phyloP scores from a whole-genome alignment of 53 echinoderm and acorn worm species.

The Patiria pectinifera region DNA sequence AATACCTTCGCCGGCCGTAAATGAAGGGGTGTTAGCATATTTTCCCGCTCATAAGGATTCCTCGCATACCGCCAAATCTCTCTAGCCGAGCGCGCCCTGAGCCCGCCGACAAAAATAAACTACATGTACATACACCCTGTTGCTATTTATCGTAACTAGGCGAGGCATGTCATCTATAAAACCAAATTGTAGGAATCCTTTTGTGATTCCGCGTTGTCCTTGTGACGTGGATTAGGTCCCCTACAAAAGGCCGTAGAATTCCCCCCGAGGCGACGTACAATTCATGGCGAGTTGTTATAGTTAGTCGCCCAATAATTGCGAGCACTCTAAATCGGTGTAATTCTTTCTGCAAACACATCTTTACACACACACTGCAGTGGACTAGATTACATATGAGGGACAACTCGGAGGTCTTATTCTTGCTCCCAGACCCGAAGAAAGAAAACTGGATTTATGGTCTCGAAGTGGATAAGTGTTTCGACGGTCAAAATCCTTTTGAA shows the following conservation, averaged over 20 bases:
- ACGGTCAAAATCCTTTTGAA: too few relatives aligned
- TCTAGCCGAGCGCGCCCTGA: too few relatives aligned
- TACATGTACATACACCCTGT: neutral
- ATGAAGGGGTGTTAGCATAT: too few relatives aligned
- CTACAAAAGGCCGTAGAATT: neutral
- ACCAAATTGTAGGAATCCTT: neutral
- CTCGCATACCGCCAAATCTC: too few relatives aligned
- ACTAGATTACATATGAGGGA: too few relatives aligned
- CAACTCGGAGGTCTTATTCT: too few relatives aligned
- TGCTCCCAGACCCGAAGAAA: too few relatives aligned
- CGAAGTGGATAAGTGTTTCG: too few relatives aligned
- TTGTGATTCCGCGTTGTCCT: neutral
- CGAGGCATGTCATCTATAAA: neutral
- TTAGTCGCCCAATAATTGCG: neutral
- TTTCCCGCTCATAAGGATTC: too few relatives aligned
- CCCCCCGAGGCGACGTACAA: neutral
- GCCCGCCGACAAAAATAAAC: too few relatives aligned
- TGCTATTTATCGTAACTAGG: conserved; percentile 38
- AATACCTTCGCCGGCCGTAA: too few relatives aligned
- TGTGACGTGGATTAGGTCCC: neutral
- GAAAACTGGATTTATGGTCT: too few relatives aligned
- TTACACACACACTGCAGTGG: neutral
- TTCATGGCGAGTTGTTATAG: neutral
- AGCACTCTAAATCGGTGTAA: conserved; percentile 1
- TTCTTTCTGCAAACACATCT: neutral